A percentile compares a stretch with the other conserved stretches of the same genome.
phyloP scores from a whole-genome alignment of 2,888 invertebrate species.

The Morpho achilles region DNA sequence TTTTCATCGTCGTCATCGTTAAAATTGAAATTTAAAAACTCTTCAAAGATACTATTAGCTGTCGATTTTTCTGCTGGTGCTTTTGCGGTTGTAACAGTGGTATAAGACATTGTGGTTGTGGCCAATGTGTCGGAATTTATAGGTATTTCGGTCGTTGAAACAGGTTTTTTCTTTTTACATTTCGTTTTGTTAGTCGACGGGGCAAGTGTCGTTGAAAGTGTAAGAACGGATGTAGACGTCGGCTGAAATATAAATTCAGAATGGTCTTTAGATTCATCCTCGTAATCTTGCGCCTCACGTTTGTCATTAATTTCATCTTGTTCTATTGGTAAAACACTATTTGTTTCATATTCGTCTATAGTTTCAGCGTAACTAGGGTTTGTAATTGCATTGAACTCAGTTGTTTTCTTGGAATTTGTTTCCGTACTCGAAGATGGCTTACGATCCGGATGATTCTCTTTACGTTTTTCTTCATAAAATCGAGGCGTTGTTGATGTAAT shows the following conservation, averaged over 20 bases:
- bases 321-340: constrained; percentile 30
- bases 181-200: constrained; percentile 58
- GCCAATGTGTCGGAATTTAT: constrained; percentile 25
- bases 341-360: constrained; percentile 36
- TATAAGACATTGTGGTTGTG: constrained; percentile 20
- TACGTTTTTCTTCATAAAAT: constrained; percentile 35
- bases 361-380: constrained; percentile 32
- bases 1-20: constrained; percentile 37
- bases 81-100: constrained; percentile 29
- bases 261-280: constrained; percentile 47
- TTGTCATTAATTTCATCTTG: constrained; percentile 17
- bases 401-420: constrained; percentile 24
- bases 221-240: constrained; percentile 30
- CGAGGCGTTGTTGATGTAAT: constrained; percentile 41
- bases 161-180: constrained; percentile 64
- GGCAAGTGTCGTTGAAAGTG: constrained; percentile 35
- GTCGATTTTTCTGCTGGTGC: constrained; percentile 37
- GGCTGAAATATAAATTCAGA: constrained; percentile 51
- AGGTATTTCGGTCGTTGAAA: constrained; percentile 35
- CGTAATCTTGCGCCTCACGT: constrained; percentile 31
- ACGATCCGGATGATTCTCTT: constrained; percentile 41
- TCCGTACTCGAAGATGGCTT: constrained; percentile 27
- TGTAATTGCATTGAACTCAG: constrained; percentile 6
- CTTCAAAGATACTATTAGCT: constrained; percentile 50
- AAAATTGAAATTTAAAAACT: constrained; percentile 53